Evolutionary conservation across 2,888 invertebrate species (phyloP).

Genomic region (Elmis aenea): DNA sequence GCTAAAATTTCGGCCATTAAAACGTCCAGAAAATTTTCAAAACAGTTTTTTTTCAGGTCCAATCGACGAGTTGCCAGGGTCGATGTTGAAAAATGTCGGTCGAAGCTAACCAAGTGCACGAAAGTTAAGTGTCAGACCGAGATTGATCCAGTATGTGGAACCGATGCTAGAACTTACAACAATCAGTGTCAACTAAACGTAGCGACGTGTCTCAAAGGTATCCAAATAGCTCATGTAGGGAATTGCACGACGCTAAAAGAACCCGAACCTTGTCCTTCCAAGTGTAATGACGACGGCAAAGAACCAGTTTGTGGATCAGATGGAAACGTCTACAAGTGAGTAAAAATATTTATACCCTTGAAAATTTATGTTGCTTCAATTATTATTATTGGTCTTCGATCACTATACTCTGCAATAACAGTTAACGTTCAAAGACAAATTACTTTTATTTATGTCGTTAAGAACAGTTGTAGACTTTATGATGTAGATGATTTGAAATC

Average conservation of each 20-base stretch:
- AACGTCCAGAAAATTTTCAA: no score
- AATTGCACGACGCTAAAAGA: constrained; percentile 73
- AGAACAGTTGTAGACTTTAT: no score
- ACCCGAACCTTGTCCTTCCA: constrained; percentile 58
- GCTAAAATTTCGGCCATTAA: no score
- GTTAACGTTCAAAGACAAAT: no score
- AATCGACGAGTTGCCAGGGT: constrained; percentile 59
- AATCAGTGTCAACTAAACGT: constrained; percentile 79
- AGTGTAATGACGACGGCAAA: constrained; percentile 53
- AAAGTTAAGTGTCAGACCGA: constrained; percentile 67
- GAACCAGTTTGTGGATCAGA: constrained; percentile 86
- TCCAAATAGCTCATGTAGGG: constrained; percentile 84
- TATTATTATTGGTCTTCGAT: no score
- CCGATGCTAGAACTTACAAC: constrained; percentile 79
- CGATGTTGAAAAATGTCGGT: constrained; percentile 76
- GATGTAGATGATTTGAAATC: no score
- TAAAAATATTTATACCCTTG: no score
- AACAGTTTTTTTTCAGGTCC: constrained; percentile 6
- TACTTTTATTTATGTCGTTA: no score
- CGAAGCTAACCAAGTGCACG: constrained; percentile 69
- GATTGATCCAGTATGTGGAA: constrained; percentile 80
- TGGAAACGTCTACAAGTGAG: constrained; percentile 79
- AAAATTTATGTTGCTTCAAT: constrained; percentile 5
- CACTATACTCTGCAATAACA: no score
- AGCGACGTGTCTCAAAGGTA: constrained; percentile 81